Conservation (phyloP, 1,140 invertebrate species). For the Coenobita brevimanus region DNA sequence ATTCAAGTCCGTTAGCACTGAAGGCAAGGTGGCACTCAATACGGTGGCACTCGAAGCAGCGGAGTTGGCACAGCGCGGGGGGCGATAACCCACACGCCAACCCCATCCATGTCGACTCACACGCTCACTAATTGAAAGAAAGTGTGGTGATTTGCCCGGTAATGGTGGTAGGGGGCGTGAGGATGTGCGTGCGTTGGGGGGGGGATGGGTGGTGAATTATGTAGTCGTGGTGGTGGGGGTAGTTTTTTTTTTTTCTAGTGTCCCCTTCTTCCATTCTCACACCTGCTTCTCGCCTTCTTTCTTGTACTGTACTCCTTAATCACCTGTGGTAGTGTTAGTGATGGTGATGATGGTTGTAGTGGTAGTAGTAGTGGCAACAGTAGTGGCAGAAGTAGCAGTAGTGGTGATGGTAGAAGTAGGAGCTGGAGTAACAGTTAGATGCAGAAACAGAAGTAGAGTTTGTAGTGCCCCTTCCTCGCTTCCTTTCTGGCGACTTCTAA, state of each 20-base stretch:
- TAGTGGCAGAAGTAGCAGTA: neutral
- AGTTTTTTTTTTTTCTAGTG: no score
- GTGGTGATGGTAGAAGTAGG: neutral
- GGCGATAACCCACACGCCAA: slow-evolving; percentile 13
- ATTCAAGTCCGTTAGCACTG: no score
- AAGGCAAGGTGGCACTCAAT: no score
- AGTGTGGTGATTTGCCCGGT: neutral
- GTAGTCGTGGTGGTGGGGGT: no score
- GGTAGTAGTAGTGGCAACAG: neutral
- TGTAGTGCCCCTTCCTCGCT: neutral
- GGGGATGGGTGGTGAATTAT: neutral
- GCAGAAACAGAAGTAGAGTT: neutral
- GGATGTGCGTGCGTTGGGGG: neutral
- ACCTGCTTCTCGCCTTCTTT: no score
- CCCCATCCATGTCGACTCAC: neutral
- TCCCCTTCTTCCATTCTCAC: no score
- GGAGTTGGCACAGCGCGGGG: neutral
- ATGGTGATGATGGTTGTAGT: neutral
- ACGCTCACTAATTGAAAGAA: slow-evolving; percentile 26
- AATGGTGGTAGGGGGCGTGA: neutral
- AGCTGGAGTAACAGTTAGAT: no score
- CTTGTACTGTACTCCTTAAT: no score
- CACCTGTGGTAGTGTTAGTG: neutral
- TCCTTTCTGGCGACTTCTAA: neutral
- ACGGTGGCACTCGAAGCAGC: no score